Conservation (phyloP, 2,797 vertebrate species). For the Gobio occitaniae region DNA sequence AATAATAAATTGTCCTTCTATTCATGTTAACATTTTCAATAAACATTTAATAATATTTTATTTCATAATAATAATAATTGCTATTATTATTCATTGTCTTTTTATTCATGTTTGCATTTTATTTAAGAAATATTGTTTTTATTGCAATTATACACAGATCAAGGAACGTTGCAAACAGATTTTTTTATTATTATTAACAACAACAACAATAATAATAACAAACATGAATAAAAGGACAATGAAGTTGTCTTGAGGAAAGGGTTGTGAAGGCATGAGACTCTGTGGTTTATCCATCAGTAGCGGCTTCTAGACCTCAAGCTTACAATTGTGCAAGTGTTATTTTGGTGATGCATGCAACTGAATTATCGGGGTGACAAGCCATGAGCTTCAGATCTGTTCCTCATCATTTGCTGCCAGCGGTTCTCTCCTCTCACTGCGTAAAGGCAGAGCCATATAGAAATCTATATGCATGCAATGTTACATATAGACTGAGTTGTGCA, state of each 20-base stretch:
- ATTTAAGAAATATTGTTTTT: not conserved
- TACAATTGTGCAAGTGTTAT: not conserved
- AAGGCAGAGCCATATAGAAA: not conserved
- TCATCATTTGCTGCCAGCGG: not conserved
- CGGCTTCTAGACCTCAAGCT: not conserved
- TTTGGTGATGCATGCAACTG: not conserved
- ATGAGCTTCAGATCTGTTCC: not conserved
- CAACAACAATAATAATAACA: not conserved
- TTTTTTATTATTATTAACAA: not conserved
- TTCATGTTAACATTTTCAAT: not conserved
- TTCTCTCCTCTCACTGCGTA: not conserved
- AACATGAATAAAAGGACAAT: not conserved
- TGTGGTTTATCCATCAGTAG: not conserved
- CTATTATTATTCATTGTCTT: not conserved
- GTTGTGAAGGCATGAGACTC: not conserved
- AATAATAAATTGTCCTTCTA: not conserved
- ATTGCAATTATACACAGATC: not conserved
- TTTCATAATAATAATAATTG: not conserved
- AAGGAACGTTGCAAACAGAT: not conserved
- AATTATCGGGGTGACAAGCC: not conserved
- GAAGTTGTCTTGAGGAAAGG: not conserved
- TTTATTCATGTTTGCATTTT: not conserved
- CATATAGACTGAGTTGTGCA: not conserved
- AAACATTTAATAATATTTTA: not conserved
- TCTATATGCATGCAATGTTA: not conserved